phyloP scores from a whole-genome alignment of 2,113 vertebrate genomes.

The Ivindomyrus marchei region DNA sequence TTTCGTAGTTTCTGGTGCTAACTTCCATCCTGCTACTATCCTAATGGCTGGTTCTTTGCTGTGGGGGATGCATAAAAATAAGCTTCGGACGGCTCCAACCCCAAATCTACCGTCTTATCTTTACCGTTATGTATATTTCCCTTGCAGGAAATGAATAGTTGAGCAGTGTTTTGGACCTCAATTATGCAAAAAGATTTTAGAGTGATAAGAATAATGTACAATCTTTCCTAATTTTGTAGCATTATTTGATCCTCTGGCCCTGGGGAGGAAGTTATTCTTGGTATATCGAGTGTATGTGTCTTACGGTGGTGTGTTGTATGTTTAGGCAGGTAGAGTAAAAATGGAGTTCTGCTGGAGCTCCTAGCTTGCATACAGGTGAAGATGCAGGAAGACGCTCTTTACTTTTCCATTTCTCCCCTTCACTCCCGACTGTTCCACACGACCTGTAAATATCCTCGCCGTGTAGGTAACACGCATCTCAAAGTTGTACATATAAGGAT shows the following conservation, averaged over 20 bases:
- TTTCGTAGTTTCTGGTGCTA: neutral
- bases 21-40: neutral
- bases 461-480: constrained; percentile 26
- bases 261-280: neutral
- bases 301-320: neutral
- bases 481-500: constrained; percentile 30
- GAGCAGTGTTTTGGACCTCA: neutral
- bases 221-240: neutral
- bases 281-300: neutral
- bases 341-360: neutral
- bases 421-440: neutral
- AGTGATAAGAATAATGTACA: neutral
- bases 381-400: neutral
- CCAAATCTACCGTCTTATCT: neutral
- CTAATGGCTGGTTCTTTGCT: neutral
- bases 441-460: constrained; percentile 33
- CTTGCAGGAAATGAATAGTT: neutral
- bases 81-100: neutral
- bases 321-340: neutral
- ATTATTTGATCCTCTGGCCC: neutral
- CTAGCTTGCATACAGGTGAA: neutral
- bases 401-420: neutral
- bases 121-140: neutral
- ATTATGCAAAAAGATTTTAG: neutral
- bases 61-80: neutral